phyloP scores from a whole-genome alignment of 2,113 vertebrate genomes.

The Dunckerocampus dactyliophorus region DNA sequence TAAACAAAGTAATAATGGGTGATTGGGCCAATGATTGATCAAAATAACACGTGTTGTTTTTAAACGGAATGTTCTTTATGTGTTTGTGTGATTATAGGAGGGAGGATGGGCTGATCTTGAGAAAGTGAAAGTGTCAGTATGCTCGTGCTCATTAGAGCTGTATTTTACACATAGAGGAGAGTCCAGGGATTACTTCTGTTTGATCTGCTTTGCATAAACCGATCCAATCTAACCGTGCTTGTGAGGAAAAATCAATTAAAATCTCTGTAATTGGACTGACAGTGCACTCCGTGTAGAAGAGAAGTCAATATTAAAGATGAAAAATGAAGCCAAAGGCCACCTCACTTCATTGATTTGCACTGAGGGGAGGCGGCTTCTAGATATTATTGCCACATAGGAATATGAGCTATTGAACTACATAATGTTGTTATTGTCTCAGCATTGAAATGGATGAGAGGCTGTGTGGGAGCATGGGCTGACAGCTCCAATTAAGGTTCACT shows the following conservation, averaged over 20 bases:
- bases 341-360: slow-evolving; percentile 67
- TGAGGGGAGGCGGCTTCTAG: slow-evolving; percentile 49
- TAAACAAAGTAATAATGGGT: slow-evolving; percentile 1
- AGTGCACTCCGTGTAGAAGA: slow-evolving; percentile 67
- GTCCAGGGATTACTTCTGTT: slow-evolving; percentile 64
- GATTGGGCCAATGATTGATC: neutral
- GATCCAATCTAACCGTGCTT: slow-evolving; percentile 66
- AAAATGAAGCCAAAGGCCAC: slow-evolving; percentile 74
- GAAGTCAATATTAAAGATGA: slow-evolving; percentile 73
- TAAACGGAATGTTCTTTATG: slow-evolving; percentile 11
- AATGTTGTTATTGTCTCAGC: slow-evolving; percentile 64
- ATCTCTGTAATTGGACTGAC: slow-evolving; percentile 73
- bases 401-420: slow-evolving; percentile 59
- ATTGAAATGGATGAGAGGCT: slow-evolving; percentile 50
- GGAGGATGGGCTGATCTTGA: slow-evolving; percentile 20
- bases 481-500: slow-evolving; percentile 53
- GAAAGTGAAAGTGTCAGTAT: slow-evolving; percentile 31
- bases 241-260: slow-evolving; percentile 75
- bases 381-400: slow-evolving; percentile 62
- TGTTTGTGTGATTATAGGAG: neutral
- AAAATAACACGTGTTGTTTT: slow-evolving; percentile 7
- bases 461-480: slow-evolving; percentile 43
- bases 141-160: slow-evolving; percentile 63
- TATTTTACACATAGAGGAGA: slow-evolving; percentile 65
- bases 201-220: slow-evolving; percentile 76